These are phyloP conservation scores for Ophion ventricosus DNA, from an alignment of 2,888 invertebrate genomes.

Conservation along the genomic window DNA sequence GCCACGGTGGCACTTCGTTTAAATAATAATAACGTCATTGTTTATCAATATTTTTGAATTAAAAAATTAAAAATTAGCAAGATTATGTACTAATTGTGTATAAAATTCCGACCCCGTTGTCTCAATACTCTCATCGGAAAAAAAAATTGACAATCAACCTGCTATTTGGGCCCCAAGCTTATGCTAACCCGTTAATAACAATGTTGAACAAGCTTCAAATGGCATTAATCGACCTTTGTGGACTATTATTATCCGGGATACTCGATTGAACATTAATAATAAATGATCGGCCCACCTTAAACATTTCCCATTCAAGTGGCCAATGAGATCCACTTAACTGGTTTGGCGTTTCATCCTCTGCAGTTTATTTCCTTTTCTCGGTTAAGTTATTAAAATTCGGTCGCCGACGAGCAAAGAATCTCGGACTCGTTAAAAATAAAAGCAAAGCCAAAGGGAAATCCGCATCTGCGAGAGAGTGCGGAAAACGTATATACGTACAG, in stretches of 20 bases:
- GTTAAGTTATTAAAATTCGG: slow-evolving; percentile 65
- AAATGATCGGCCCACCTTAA: not conserved
- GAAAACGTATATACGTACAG: not conserved
- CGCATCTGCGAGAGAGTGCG: slow-evolving; percentile 13
- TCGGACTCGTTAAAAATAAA: not conserved
- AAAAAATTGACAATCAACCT: too few species aligned
- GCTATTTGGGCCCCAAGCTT: too few species aligned
- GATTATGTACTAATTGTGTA: too few species aligned
- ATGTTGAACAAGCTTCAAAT: too few species aligned
- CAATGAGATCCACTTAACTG: slow-evolving; percentile 15
- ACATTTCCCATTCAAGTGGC: slow-evolving; percentile 19
- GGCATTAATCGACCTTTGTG: too few species aligned
- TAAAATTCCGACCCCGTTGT: too few species aligned
- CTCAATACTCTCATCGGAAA: too few species aligned
- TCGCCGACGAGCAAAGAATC: slow-evolving; percentile 41
- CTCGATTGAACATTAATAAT: not conserved
- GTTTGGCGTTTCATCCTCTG: not conserved
- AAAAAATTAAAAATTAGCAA: too few species aligned
- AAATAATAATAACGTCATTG: too few species aligned
- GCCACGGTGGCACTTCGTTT: too few species aligned
- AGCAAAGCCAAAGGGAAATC: slow-evolving; percentile 60
- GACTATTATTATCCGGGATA: not conserved
- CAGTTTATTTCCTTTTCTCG: slow-evolving; percentile 53
- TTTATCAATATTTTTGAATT: too few species aligned
- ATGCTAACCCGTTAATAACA: too few species aligned